Percentiles rank a stretch among this genome's conserved stretches.
Conservation (phyloP, 2,888 invertebrate species). For the Neoitamus cyanurus region DNA sequence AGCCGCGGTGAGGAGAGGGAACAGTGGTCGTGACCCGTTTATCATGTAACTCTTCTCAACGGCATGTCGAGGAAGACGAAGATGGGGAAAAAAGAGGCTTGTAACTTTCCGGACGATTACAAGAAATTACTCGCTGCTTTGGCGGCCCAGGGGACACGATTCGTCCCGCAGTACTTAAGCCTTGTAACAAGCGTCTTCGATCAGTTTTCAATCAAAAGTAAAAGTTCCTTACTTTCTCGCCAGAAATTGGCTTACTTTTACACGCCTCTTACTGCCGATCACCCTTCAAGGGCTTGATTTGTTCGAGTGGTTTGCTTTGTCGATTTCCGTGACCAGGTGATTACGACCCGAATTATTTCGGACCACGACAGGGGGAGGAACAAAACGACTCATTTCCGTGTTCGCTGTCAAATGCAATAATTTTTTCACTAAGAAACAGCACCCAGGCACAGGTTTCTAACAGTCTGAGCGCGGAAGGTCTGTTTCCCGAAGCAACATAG, state of each 20-base stretch:
- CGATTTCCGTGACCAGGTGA: not conserved
- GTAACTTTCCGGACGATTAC: not conserved
- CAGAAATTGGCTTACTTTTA: not conserved
- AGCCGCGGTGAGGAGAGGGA: not conserved
- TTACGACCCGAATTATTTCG: not conserved
- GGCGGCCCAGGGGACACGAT: not conserved
- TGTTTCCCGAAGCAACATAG: not conserved
- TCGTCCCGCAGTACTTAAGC: not conserved
- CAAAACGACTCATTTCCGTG: constrained; percentile 8
- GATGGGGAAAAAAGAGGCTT: not conserved
- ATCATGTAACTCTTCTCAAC: not conserved
- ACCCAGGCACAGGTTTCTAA: not conserved
- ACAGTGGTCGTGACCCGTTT: constrained; percentile 12
- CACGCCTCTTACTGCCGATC: not conserved
- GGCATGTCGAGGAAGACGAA: not conserved
- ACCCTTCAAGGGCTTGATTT: not conserved
- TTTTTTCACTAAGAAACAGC: not conserved
- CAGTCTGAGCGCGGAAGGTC: too few species aligned
- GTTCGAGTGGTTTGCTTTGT: not conserved
- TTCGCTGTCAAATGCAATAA: not conserved
- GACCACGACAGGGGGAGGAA: not conserved
- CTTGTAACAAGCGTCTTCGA: not conserved
- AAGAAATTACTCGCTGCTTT: not conserved
- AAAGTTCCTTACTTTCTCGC: constrained; percentile 7
- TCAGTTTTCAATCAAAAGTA: constrained; percentile 3